These are phyloP conservation scores for Tichodroma muraria DNA, from an alignment of 2,113 vertebrate genomes.

Conservation along the genomic window DNA sequence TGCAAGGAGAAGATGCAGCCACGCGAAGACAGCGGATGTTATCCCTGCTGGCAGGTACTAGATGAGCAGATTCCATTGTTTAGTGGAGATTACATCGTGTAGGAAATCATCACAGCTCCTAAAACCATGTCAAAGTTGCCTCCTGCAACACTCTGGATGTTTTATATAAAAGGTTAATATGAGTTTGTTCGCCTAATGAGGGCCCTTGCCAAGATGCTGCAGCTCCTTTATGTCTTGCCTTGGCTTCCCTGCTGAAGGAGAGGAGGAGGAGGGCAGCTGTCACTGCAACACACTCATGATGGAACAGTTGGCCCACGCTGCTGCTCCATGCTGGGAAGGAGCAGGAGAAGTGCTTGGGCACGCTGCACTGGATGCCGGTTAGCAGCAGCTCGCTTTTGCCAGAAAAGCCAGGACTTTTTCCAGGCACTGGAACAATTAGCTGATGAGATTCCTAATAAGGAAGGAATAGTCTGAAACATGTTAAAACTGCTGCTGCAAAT, in stretches of 20 bases:
- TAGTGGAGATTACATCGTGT: background rate
- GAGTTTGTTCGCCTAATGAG: slow-evolving; percentile 8
- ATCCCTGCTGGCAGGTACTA: background rate
- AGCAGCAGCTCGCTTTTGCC: background rate
- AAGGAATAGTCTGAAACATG: background rate
- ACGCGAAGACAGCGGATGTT: background rate
- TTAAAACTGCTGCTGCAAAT: background rate
- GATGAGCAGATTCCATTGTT: background rate
- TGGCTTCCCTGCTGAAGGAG: background rate
- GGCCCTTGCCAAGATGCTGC: background rate
- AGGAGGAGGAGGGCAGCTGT: background rate
- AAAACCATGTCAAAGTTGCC: background rate
- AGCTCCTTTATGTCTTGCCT: background rate
- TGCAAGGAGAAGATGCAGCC: background rate
- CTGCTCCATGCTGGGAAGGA: background rate
- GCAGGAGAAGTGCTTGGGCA: background rate
- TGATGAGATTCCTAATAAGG: background rate
- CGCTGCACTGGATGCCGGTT: background rate
- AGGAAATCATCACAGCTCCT: background rate
- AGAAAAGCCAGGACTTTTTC: background rate
- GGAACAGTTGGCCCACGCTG: background rate
- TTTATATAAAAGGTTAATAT: background rate
- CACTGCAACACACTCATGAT: background rate
- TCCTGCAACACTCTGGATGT: background rate
- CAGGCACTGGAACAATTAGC: background rate